Evolutionary conservation across 2,797 vertebrate genomes (phyloP), one percentile per base, ranked within the genome.

Genomic region (Kryptolebias ocellatus): DNA sequence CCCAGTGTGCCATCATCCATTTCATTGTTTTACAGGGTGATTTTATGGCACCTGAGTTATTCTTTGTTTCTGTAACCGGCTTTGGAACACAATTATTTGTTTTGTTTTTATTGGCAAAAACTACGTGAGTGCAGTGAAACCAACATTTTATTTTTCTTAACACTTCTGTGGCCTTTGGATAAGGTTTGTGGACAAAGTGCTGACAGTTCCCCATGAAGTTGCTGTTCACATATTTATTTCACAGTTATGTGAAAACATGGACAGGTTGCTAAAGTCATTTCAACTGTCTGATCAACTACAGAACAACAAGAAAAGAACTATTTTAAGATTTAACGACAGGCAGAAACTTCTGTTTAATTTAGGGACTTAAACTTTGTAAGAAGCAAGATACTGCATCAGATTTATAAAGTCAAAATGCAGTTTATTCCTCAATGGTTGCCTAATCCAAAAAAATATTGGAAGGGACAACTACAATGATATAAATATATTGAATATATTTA

Each of bases 1-100:
- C 60, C 34, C 68, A 53, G 62, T 31, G 52, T 79, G 68, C 69
- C 70, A 63, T 56, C 68, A 50, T 71, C 58, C 45, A 74, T 86
- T 79, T 78, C 64, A 64, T 77, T 78, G 63, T 76, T 72, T 63
- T 47, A 45, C 42, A 66, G 49, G 62, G 11, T 14, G 37, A 60
- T 37, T 55, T 20, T n/a, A 27, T 55, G 4, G 46, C 4, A 29
- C 66, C 49, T 58, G 44, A 60, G 60, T 12, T 15, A 31, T 27
- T 53, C n/a, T 27, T 49, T 4, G 39, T 3, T 75, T 60, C 20
- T 52, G 47, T 31, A 64, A 44, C 27, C 18, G 45, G 29, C 34
- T 66, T 53, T 47, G n/a, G 12, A 18, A 1, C 6, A 66, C 62
- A n/a, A 5, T n/a, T n/a, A 42, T 64, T 34, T 45, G 49, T 44